A percentile compares a stretch with the other conserved stretches of the same genome.
Evolutionary conservation across 1,140 invertebrate genomes (phyloP).

Genomic region (Ctenoplectra terminalis): DNA sequence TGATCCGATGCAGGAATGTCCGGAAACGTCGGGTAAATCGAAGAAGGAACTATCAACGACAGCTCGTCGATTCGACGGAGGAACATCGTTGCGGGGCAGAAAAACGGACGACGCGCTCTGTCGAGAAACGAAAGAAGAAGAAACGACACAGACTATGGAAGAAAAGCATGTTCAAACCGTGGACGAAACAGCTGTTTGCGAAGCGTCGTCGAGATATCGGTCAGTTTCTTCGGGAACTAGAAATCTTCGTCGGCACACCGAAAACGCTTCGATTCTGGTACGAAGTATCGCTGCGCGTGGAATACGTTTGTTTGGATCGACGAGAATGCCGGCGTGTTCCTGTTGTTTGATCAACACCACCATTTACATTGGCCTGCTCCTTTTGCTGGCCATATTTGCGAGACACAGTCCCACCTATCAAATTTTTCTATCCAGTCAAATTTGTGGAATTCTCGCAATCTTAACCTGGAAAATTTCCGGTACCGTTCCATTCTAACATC

Average conservation of each 20-base stretch:
- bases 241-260: fast-evolving
- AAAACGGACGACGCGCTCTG: neutral
- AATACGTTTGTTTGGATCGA: fast-evolving
- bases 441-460: constrained; percentile 74
- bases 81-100: neutral
- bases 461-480: constrained; percentile 64
- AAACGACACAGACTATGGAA: neutral
- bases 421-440: constrained; percentile 73
- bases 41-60: neutral
- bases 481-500: constrained; percentile 7
- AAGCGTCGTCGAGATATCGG: neutral
- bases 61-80: neutral
- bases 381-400: constrained; percentile 63
- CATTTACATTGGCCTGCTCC: constrained; percentile 47
- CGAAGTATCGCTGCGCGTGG: neutral
- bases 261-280: neutral
- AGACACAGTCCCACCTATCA: constrained; percentile 69
- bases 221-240: neutral
- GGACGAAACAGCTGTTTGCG: neutral
- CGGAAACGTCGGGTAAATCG: neutral
- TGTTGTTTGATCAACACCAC: neutral
- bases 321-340: neutral
- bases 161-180: neutral
- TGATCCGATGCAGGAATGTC: neutral
- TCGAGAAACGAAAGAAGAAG: neutral